Evolutionary conservation across 2,888 invertebrate species (phyloP).

Genomic region (Ophion ventricosus): DNA sequence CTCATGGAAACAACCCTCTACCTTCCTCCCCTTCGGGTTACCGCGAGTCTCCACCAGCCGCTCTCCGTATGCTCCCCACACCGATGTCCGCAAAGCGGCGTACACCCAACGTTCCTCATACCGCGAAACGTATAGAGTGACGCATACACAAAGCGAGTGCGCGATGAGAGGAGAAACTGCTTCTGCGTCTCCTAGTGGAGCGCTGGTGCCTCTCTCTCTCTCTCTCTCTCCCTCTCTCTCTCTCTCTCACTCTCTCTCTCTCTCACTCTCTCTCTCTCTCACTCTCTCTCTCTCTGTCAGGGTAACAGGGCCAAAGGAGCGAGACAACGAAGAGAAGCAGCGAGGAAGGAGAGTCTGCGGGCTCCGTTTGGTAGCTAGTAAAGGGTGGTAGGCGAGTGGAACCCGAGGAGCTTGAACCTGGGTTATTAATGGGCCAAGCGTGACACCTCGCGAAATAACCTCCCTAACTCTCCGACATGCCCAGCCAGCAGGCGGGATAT

Average conservation of each 20-base stretch:
- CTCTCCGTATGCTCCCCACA: slow-evolving; percentile 45
- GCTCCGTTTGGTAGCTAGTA: slow-evolving; percentile 46
- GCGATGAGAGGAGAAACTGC: slow-evolving; percentile 58
- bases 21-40: slow-evolving; percentile 8
- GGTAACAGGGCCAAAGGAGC: slow-evolving; percentile 43
- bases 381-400: slow-evolving; percentile 61
- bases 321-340: slow-evolving; percentile 19
- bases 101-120: slow-evolving; percentile 49
- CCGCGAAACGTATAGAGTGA: slow-evolving; percentile 50
- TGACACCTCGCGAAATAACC: slow-evolving; percentile 81
- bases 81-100: slow-evolving; percentile 46
- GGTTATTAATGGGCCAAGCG: slow-evolving; percentile 80
- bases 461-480: slow-evolving; percentile 67
- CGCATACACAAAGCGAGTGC: slow-evolving; percentile 59
- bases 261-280: slow-evolving; percentile 31
- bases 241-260: slow-evolving; percentile 31
- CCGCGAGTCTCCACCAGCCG: slow-evolving; percentile 10
- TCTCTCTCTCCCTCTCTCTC: slow-evolving; percentile 20
- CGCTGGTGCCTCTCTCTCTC: slow-evolving; percentile 27
- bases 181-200: slow-evolving; percentile 50
- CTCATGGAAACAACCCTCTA: slow-evolving; percentile 45
- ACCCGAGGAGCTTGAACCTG: slow-evolving; percentile 64
- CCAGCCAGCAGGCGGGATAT: slow-evolving; percentile 11
- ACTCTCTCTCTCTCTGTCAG: slow-evolving; percentile 32
- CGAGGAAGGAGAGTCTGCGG: slow-evolving; percentile 52